A percentile compares a stretch with the other conserved stretches of the same genome.
phyloP scores from a whole-genome alignment of 2,888 invertebrate genomes.

The Xestia rhomboidea region DNA sequence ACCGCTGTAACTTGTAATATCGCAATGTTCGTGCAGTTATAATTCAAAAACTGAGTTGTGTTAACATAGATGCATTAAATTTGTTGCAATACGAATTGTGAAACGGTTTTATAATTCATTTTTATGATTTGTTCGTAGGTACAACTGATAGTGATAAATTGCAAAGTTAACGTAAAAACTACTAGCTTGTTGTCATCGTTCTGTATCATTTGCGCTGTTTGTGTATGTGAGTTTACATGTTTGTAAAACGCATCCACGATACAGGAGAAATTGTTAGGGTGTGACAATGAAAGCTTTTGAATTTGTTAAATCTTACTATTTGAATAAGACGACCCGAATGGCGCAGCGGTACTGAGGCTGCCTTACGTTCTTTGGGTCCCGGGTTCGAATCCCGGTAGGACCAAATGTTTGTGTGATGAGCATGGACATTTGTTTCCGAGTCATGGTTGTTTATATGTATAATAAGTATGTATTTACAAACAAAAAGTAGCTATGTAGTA shows the following conservation, averaged over 20 bases:
- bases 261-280: background rate
- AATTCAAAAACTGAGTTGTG: slow-evolving; percentile 30
- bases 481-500: too few species aligned
- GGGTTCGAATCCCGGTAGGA: too few species aligned
- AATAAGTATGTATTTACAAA: too few species aligned
- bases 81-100: slow-evolving; percentile 3
- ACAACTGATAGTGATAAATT: background rate
- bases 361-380: too few species aligned
- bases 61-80: slow-evolving; percentile 24
- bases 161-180: background rate
- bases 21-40: slow-evolving; percentile 34
- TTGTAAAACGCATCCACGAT: background rate
- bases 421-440: too few species aligned
- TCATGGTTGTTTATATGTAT: too few species aligned
- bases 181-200: background rate
- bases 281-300: background rate
- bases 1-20: slow-evolving; percentile 19
- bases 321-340: too few species aligned
- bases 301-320: background rate
- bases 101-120: slow-evolving; percentile 1
- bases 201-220: background rate
- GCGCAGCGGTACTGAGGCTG: too few species aligned
- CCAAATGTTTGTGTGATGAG: too few species aligned
- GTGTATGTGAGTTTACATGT: background rate
- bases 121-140: background rate